Percentiles rank a stretch among this genome's conserved stretches.
Conservation (phyloP, 37 sponge, comb jelly and placozoan species). For the Aphrocallistes beatrix region DNA sequence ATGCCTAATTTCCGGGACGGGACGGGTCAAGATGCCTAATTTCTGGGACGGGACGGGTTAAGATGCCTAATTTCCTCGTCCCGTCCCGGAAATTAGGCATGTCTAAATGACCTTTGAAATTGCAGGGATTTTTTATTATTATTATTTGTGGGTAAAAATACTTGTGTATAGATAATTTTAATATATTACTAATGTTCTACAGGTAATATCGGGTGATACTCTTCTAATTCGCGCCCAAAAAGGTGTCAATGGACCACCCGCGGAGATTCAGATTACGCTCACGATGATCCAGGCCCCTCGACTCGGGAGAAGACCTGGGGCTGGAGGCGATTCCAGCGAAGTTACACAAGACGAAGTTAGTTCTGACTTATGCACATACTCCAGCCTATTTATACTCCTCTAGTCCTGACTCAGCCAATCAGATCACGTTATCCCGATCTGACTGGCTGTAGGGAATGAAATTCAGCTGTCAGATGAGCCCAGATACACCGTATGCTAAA, state of each 20-base stretch:
- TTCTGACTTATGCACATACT: neutral
- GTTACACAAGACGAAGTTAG: neutral
- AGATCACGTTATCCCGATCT: no score
- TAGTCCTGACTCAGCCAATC: neutral
- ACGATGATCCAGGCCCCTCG: conserved; percentile 71
- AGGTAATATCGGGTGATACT: conserved; percentile 86
- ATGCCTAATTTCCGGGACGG: no score
- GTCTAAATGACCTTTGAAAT: no score
- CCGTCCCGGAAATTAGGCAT: no score
- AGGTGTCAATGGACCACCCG: conserved; percentile 70
- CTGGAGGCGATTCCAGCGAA: conserved; percentile 12
- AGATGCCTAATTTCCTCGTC: no score
- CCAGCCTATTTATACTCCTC: neutral
- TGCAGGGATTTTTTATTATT: no score
- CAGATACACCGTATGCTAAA: neutral
- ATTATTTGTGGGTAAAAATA: no score
- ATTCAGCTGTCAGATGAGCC: neutral
- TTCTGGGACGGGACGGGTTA: no score
- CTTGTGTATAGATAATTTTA: neutral
- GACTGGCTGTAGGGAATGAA: neutral
- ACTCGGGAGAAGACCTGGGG: conserved; percentile 48
- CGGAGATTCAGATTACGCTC: conserved; percentile 62
- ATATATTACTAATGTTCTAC: neutral
- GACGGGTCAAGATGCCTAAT: no score
- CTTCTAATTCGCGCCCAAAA: conserved; percentile 75